These are phyloP conservation scores for Melopsittacus undulatus DNA, from an alignment of 2,797 vertebrate species.

Conservation along the genomic window DNA sequence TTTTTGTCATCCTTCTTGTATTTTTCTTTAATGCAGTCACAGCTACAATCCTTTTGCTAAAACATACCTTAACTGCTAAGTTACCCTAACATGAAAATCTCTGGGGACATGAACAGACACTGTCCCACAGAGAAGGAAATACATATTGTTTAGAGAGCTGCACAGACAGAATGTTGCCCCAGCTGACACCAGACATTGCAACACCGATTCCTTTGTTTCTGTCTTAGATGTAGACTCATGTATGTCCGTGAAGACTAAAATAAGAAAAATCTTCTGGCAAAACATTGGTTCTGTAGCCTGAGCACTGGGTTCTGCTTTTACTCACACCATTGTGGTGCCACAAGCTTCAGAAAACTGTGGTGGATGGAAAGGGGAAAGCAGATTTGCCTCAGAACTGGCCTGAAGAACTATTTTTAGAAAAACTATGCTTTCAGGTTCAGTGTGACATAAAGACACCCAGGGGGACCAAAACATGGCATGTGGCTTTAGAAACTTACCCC, in stretches of 20 bases:
- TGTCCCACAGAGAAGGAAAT: background rate
- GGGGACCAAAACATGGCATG: background rate
- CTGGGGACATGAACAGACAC: background rate
- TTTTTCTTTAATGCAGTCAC: background rate
- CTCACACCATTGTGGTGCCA: background rate
- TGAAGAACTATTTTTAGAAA: background rate
- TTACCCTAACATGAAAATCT: background rate
- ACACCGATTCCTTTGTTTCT: background rate
- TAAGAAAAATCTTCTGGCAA: background rate
- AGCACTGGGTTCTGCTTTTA: background rate
- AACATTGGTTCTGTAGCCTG: background rate
- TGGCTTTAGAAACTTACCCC: background rate
- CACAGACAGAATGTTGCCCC: accelerated
- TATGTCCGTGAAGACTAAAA: background rate
- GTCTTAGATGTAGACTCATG: background rate
- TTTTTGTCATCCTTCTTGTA: background rate
- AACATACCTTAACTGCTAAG: background rate
- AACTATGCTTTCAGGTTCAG: background rate
- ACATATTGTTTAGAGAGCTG: background rate
- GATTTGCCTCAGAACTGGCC: background rate
- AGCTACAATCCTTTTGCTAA: background rate
- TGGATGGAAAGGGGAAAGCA: background rate
- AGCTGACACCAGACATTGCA: background rate
- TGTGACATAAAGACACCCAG: background rate
- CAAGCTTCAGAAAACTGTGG: background rate